Evolutionary conservation across 53 echinoderm and acorn worm species (phyloP), one percentile per base, ranked within the genome.

Genomic region (Pentamera pediparva): DNA sequence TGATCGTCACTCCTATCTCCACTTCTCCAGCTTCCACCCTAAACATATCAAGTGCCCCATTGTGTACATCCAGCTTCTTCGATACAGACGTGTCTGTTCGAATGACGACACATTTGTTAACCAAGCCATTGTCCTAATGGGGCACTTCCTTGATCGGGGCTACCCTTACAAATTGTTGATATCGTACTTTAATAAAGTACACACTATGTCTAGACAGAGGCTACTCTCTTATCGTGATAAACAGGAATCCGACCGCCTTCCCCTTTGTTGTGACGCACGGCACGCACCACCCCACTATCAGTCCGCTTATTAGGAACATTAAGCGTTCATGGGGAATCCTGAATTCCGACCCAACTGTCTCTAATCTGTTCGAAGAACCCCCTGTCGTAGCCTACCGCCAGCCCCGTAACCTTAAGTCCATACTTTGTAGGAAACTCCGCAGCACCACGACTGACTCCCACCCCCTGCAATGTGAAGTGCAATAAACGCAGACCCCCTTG

Each of bases 1-100:
- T 10, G 49, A 69, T 49, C 25, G 49, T 8, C 69, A 69, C 31
- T 19, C 69, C 4, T 47, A 69, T 28, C 29, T 69, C n/a, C 69
- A 43, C 13, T 69, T 6, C 24, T 47, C 25, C 28, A 69, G 69
- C 48, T 69, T 69, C n/a, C 47, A 69, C 29, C 49, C 27, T 21
- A 17, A 31, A 4, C 69, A 69, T 10, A 49, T 33, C 31, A 69
- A 69, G 7, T 6, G 1, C 17, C 48, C 69, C 8, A 69, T 47
- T 30, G 49, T 69, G 22, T 69, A 49, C 11, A 69, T 26, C n/a
- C 32, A 62, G 4, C 22, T 35, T 4, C 62, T 62, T 21, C 13
- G 62, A 18, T 62, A 62, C 36, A 15, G 62, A 18, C 62, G 35
- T 33, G 20, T 62, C 6, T 62, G 34, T n/a, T 36, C 62, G 1